Conservation (phyloP, 2,113 vertebrate species). For the Hippopotamus amphibius region DNA sequence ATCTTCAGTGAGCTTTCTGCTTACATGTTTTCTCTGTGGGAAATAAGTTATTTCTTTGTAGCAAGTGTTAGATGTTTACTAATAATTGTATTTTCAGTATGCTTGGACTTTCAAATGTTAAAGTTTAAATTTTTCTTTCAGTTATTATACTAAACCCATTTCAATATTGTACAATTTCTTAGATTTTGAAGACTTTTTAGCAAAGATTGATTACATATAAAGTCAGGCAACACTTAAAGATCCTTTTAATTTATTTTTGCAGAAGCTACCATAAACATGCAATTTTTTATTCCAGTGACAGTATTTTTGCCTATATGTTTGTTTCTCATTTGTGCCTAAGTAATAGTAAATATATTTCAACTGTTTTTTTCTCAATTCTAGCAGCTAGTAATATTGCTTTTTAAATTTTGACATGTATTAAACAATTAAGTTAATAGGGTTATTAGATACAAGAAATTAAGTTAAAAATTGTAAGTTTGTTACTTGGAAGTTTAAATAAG, state of each 20-base stretch:
- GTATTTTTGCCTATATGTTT: background rate
- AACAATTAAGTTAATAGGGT: background rate
- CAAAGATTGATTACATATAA: slow-evolving; percentile 46
- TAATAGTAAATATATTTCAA: background rate
- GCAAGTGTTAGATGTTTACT: slow-evolving; percentile 83
- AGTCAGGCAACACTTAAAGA: background rate
- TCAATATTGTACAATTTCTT: slow-evolving; percentile 21
- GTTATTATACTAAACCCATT: background rate
- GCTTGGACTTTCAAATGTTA: slow-evolving; percentile 68
- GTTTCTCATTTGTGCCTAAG: background rate
- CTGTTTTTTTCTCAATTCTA: background rate
- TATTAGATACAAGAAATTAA: background rate
- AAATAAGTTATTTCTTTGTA: slow-evolving; percentile 85
- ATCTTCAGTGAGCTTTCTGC: slow-evolving; percentile 76
- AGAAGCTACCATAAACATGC: background rate
- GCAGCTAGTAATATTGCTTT: background rate
- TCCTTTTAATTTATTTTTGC: background rate
- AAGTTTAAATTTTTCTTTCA: slow-evolving; percentile 50
- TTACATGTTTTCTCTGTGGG: slow-evolving; percentile 80
- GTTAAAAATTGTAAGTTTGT: background rate
- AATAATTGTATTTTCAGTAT: slow-evolving; percentile 83
- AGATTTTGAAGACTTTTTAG: slow-evolving; percentile 48
- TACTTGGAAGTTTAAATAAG: background rate
- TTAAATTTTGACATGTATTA: background rate
- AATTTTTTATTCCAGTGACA: background rate